These are phyloP conservation scores for Aradophagus sp. DNA, from an alignment of 1,140 invertebrate genomes.

Conservation along the genomic window DNA sequence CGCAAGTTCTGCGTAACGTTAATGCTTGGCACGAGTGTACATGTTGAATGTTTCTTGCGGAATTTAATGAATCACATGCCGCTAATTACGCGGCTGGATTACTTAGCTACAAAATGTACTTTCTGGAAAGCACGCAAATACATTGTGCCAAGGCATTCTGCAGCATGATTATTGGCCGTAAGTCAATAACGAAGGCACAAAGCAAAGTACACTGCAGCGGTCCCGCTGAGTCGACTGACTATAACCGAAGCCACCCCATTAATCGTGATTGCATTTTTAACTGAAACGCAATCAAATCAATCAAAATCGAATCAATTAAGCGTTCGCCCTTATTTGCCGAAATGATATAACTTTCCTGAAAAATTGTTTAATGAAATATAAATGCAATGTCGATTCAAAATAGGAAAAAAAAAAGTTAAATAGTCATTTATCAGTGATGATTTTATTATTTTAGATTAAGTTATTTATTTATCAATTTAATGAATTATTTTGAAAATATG, in stretches of 20 bases:
- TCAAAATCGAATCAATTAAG: no score
- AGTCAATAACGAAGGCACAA: slow-evolving; percentile 73
- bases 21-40: no score
- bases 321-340: no score
- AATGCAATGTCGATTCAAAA: no score
- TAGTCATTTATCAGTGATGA: no score
- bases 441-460: background rate
- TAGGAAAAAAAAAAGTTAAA: no score
- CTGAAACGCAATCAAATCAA: no score
- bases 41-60: slow-evolving; percentile 13
- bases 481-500: no score
- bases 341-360: no score
- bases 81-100: slow-evolving; percentile 31
- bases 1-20: no score
- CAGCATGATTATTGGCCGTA: slow-evolving; percentile 71
- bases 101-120: slow-evolving; percentile 42
- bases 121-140: slow-evolving; percentile 54
- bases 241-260: slow-evolving; percentile 60
- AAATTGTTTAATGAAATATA: no score
- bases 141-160: slow-evolving; percentile 60
- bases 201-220: slow-evolving; percentile 65
- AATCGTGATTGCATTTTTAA: slow-evolving; percentile 13
- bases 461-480: no score
- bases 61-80: slow-evolving; percentile 37
- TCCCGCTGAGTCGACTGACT: slow-evolving; percentile 64